These are phyloP conservation scores for Osmerus eperlanus DNA, from an alignment of 2,113 vertebrate species.

Conservation along the genomic window DNA sequence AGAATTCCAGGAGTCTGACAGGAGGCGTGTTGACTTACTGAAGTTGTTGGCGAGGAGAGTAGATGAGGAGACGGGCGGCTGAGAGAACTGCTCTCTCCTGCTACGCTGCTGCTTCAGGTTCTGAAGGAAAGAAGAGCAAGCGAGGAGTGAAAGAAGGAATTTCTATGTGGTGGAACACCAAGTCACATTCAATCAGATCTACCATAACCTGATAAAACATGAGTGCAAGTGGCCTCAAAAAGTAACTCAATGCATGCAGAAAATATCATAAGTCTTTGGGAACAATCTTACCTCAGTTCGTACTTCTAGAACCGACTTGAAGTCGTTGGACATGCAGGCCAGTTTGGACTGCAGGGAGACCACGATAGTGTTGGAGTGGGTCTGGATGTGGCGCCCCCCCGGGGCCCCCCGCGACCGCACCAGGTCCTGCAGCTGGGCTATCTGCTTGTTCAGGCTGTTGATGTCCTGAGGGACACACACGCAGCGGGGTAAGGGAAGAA, in stretches of 20 bases:
- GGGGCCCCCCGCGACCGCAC: constrained; percentile 80
- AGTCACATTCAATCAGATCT: neutral
- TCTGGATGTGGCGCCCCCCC: constrained; percentile 86
- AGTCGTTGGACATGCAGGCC: constrained; percentile 93
- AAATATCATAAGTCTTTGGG: neutral
- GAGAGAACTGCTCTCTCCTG: constrained; percentile 89
- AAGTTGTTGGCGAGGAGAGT: constrained; percentile 80
- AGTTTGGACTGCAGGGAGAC: constrained; percentile 92
- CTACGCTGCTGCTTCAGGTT: constrained; percentile 91
- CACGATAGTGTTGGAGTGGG: constrained; percentile 91
- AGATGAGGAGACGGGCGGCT: constrained; percentile 72
- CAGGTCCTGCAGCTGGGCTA: constrained; percentile 88
- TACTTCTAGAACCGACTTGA: constrained; percentile 92
- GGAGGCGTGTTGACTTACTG: constrained; percentile 69
- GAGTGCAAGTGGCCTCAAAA: too few relatives aligned
- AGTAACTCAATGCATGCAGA: too few relatives aligned
- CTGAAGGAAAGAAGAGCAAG: constrained; percentile 51
- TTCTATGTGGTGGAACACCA: neutral
- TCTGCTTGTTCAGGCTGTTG: constrained; percentile 91
- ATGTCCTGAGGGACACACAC: constrained; percentile 75
- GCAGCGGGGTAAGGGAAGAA: neutral
- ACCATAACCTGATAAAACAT: too few relatives aligned
- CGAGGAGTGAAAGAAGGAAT: neutral
- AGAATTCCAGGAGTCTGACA: neutral
- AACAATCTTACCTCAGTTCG: constrained; percentile 83